Evolutionary conservation across 1,140 invertebrate genomes (phyloP), one percentile per base, ranked within the genome.

Genomic region (Littorina saxatilis): DNA sequence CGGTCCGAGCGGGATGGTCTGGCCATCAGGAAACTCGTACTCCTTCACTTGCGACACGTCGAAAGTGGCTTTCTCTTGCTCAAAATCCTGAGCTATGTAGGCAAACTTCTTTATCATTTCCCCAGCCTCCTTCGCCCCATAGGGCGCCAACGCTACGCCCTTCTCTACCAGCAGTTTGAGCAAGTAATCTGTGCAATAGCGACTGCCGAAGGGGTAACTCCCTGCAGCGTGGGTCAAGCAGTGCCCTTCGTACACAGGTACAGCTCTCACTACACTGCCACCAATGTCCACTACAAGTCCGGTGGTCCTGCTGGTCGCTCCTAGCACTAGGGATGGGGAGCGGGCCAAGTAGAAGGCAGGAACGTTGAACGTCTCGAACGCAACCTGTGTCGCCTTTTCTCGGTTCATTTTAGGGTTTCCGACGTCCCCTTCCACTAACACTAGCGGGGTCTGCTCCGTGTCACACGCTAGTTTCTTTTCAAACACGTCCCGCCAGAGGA

Each of bases 1-100:
- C 97, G 97, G 88, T 96, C 98, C 93, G 98, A 97, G 88, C 97
- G 97, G 88, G 90, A 93, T 55, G 87, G 86, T 40, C 84, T 80
- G n/a, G 5, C 81, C 81, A 39, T 78, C 52, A 23, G 81, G 63
- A 4, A 84, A 77, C 23, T 79, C 23, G 39, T 83, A 82, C 2
- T 11, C 17, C 43, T 39, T 80, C 75, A 86, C 85, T 20, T 80
- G 61, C 23, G 81, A 79, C 20, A 80, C 27, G 17, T 27, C 29
- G 61, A 47, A 47, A 4, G 55, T 39, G 2, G 37, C 17, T 37
- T 29, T 2, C 52, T 80, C 79, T 32, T 70, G 43, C 50, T 73
- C 27, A 37, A 32, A 73, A 23, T 80, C 79, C 66, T 80, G 50
- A 52, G 79, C 79, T 2, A 80, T 68, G 43, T 72, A 80, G 27